Percentiles rank a stretch among this genome's conserved stretches.
Conservation (phyloP, 2,797 vertebrate species). For the Micropoecilia bifurca region DNA sequence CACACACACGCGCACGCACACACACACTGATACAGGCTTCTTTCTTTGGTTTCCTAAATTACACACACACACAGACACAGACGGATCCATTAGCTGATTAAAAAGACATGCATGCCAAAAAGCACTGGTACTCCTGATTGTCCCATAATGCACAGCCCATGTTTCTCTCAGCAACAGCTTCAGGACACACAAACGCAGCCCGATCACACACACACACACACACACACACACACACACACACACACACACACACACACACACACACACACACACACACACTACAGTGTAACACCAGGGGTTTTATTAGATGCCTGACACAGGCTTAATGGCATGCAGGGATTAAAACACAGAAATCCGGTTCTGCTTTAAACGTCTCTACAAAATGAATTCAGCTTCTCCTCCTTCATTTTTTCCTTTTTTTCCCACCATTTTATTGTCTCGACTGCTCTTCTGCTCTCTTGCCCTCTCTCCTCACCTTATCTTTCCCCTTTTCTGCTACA, state of each 20-base stretch:
- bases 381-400: constrained; percentile 25
- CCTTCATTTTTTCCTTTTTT: neutral
- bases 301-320: constrained; percentile 29
- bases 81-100: constrained; percentile 81
- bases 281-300: constrained; percentile 16
- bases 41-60: constrained; percentile 6
- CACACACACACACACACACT: constrained; percentile 6
- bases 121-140: constrained; percentile 82
- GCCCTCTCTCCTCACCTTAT: neutral
- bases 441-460: constrained; percentile 1
- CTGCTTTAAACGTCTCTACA: constrained; percentile 19
- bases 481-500: neutral
- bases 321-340: constrained; percentile 21
- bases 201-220: neutral
- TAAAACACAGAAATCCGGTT: constrained; percentile 31
- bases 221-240: constrained; percentile 12
- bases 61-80: constrained; percentile 14
- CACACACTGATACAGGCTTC: constrained; percentile 7
- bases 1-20: neutral
- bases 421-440: neutral
- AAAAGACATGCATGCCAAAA: constrained; percentile 62
- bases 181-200: constrained; percentile 18
- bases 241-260: neutral
- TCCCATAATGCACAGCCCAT: constrained; percentile 62
- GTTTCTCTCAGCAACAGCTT: constrained; percentile 65